phyloP scores from a whole-genome alignment of 2,113 vertebrate genomes.

The Tringa solitaria region DNA sequence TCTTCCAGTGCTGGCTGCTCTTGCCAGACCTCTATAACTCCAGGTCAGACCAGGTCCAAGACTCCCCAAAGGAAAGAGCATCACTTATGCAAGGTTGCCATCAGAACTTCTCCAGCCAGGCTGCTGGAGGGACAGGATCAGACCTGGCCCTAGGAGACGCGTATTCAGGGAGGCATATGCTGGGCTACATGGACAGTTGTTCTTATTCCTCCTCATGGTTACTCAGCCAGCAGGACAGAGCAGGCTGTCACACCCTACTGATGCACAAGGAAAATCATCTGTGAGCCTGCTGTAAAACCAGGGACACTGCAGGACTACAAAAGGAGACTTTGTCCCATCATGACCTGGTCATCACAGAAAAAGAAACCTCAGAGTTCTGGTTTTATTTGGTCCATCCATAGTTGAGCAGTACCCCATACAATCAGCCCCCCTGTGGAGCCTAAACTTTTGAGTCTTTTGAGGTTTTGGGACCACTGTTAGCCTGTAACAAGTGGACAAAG shows the following conservation, averaged over 20 bases:
- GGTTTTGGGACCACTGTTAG: neutral
- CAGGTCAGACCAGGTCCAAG: neutral
- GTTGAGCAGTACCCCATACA: neutral
- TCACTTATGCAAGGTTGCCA: fast-evolving
- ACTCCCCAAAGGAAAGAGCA: neutral
- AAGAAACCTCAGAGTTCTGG: neutral
- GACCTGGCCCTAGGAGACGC: neutral
- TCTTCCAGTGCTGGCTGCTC: neutral
- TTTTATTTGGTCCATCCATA: neutral
- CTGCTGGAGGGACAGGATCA: neutral
- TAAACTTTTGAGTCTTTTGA: neutral
- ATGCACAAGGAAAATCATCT: neutral
- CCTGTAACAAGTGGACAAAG: neutral
- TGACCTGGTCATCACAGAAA: neutral
- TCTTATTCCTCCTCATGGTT: neutral
- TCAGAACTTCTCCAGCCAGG: neutral
- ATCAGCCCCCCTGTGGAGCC: neutral
- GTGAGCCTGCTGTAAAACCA: neutral
- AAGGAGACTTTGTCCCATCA: neutral
- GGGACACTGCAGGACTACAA: neutral
- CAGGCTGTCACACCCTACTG: neutral
- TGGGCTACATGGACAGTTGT: neutral
- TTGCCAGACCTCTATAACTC: neutral
- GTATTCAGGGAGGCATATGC: fast-evolving
- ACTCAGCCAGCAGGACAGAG: neutral